These are phyloP conservation scores for Helicoverpa zea DNA, from an alignment of 1,140 invertebrate genomes.

Conservation along the genomic window DNA sequence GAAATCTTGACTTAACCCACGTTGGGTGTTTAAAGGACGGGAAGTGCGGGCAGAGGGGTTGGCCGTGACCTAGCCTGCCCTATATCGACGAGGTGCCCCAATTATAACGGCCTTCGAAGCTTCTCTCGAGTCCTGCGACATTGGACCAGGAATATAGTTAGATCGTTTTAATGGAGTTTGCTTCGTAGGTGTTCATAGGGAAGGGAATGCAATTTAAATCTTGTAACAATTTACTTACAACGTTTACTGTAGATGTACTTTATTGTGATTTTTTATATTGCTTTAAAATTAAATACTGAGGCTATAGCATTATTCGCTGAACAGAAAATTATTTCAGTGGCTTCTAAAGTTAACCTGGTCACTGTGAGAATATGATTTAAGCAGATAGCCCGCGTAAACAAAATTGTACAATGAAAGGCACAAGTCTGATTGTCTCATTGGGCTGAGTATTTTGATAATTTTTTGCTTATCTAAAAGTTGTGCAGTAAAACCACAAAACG, in stretches of 20 bases:
- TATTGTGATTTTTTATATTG: not conserved
- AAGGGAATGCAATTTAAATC: not conserved
- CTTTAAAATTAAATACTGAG: too few species aligned
- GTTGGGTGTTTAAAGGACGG: constrained; percentile 21
- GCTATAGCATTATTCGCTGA: too few species aligned
- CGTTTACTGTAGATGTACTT: too few species aligned
- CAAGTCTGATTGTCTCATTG: not conserved
- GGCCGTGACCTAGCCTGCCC: constrained; percentile 76
- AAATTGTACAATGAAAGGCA: constrained; percentile 1
- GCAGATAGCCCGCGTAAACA: too few species aligned
- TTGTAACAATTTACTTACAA: too few species aligned
- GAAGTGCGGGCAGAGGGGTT: constrained; percentile 52
- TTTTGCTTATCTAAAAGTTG: constrained; percentile 44
- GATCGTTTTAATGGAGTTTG: constrained; percentile 31
- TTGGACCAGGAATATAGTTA: constrained; percentile 47
- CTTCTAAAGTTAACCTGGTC: too few species aligned
- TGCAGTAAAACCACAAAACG: constrained; percentile 30
- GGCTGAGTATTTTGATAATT: not conserved
- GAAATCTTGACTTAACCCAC: constrained; percentile 22
- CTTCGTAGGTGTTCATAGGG: not conserved
- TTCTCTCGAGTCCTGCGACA: constrained; percentile 60
- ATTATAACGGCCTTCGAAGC: constrained; percentile 74
- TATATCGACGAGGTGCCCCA: constrained; percentile 75
- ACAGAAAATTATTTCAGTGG: too few species aligned
- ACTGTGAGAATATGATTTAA: too few species aligned